Evolutionary conservation across 2,797 vertebrate genomes (phyloP).

Genomic region (Oceanodroma leucorhoa): DNA sequence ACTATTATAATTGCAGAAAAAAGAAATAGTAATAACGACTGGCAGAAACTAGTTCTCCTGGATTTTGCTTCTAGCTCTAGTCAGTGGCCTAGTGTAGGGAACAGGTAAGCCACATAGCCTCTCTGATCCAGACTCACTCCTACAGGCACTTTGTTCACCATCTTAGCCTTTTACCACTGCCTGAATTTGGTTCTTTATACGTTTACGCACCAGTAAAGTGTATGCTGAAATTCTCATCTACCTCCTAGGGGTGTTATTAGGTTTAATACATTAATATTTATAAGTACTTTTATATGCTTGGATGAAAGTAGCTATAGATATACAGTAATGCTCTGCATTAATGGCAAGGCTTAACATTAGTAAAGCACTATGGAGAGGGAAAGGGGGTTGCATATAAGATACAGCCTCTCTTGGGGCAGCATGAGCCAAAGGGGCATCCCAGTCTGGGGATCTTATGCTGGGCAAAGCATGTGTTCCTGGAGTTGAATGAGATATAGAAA

Average conservation of each 20-base stretch:
- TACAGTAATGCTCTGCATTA: background rate
- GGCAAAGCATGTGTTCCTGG: background rate
- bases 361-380: background rate
- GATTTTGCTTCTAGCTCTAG: background rate
- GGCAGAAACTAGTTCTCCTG: background rate
- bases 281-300: slow-evolving; percentile 8
- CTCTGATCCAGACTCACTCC: background rate
- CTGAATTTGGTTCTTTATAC: background rate
- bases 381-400: background rate
- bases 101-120: background rate
- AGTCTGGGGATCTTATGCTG: background rate
- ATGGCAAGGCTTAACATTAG: background rate
- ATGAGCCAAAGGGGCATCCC: background rate
- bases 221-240: background rate
- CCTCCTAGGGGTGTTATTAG: slow-evolving; percentile 32
- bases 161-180: background rate
- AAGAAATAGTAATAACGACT: background rate
- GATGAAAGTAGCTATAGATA: slow-evolving; percentile 1
- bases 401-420: background rate
- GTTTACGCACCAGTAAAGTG: background rate
- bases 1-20: background rate
- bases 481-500: background rate
- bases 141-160: background rate
- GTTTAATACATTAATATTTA: slow-evolving; percentile 41
- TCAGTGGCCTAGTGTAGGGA: background rate